Conservation (phyloP, 2,797 vertebrate species). For the Otolemur crassicaudatus region DNA sequence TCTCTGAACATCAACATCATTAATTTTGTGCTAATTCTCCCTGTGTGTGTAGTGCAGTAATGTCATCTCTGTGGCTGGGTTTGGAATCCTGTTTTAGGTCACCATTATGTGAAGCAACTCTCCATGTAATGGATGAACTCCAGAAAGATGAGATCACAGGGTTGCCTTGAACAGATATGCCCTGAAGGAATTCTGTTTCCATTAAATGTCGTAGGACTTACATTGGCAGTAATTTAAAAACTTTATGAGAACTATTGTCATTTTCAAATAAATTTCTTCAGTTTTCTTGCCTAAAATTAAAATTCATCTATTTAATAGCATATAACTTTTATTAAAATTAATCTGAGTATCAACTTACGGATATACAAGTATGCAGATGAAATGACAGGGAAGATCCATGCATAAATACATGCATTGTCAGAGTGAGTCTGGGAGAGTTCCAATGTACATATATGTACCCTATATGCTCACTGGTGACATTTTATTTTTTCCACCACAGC, state of each 20-base stretch:
- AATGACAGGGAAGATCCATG: not conserved
- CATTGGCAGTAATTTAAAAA: not conserved
- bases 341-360: not conserved
- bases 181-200: not conserved
- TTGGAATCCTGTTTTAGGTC: not conserved
- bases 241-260: not conserved
- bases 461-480: not conserved
- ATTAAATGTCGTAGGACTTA: not conserved
- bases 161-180: not conserved
- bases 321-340: not conserved
- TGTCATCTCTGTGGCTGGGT: not conserved
- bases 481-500: not conserved
- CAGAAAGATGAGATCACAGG: not conserved
- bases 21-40: not conserved
- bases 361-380: not conserved
- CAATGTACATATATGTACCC: not conserved
- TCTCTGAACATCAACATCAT: not conserved
- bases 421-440: not conserved
- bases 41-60: not conserved
- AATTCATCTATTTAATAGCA: slow-evolving; percentile 1
- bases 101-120: not conserved
- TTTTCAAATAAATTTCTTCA: slow-evolving; percentile 9
- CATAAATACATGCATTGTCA: not conserved
- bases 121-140: not conserved
- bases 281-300: not conserved